Base-by-base conservation (phyloP, 2,888 invertebrate species). In the Cyclophora albipunctata region DNA sequence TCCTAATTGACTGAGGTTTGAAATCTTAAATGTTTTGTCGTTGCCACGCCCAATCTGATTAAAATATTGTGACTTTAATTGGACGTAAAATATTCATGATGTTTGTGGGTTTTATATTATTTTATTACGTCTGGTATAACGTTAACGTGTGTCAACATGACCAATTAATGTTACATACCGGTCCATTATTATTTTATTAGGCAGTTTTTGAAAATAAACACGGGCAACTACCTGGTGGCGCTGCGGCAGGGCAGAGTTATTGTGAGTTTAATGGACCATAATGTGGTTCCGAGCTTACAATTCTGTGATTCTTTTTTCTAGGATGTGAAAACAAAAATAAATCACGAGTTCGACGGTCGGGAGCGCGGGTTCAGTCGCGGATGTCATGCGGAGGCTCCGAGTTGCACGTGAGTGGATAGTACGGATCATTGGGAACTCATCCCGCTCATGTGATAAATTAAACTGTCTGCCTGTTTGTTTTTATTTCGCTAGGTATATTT, bases 301-400 rank as follows among this genome's bases (percentile, higher is more conserved):
- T 78, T 73, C 70, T 64, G 63, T 66, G 70, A 72, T 70, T 70
- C 70, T 69, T 65, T 64, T 62, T 67, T 66, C 63, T 5, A 4
- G 5, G 5, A 68, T 68, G 71, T 74, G 69, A 74, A 78, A 77
- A 73, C 74, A 73, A 70, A 72, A 73, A 75, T 78, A 78, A 76
- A 78, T 77, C 75, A 75, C 66, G 57, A 50, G 57, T 66, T 73
- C 75, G 74, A 75, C 71, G 64, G 60, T 54, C 57, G 53, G 63
- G 50, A 54, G 62, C 53, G 55, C 51, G 57, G 42, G 37, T 37
- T 5, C 4, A 37, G 37, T 37, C 4, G 37, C 5, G 37, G 20
- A 20, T 53, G 52, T 57, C 59, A 43, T 41, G 47, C 47, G 47
- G 37, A 37, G 37, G 37, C 37, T 37, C 37, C 5, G 4, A 20